Base-by-base conservation (phyloP, 1,140 invertebrate species). In the Diorhabda carinulata region DNA sequence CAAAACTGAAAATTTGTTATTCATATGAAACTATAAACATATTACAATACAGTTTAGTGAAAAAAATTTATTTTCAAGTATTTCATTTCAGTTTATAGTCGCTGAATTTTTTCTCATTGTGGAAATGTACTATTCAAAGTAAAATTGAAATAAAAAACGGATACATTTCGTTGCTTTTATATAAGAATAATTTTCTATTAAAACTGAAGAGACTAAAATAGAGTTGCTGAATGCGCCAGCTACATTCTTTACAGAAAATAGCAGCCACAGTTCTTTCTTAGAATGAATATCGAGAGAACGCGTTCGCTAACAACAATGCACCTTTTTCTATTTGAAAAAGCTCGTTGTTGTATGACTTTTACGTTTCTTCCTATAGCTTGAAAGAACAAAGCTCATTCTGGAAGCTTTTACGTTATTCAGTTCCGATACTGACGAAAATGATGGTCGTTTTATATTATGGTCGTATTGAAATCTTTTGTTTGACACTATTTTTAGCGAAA, bases 331-430 rank as follows among this genome's bases (percentile, higher is more conserved):
- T 69, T 64, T 72, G 74, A 73, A 73, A 52, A 78, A 77, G 77
- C 77, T 78, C 73, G 76, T 76, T 73, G 77, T 78, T 78, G 75
- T 78, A 78, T 78, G 76, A 78, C 76, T 78, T 78, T 78, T 78
- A 78, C 77, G 72, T 78, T 77, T 74, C 77, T 77, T 78, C 75
- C 75, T 76, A 76, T 74, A 73, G 69, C 62, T 68, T 66, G 60
- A 74, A 78, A 78, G 77, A 78, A 78, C 77, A 78, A 78, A 76
- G 75, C 77, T 77, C 71, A 78, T 78, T 78, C 77, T 78, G 64
- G 72, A 67, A 78, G 75, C 76, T 77, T 78, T 78, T 74, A 69
- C 74, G 72, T 77, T 75, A 78, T 78, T 78, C 76, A 77, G 76
- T 77, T 78, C 75, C 76, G 76, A 78, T 78, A 78, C 77, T 78